Base-by-base conservation (phyloP, 1,140 invertebrate genomes). In the Diuraphis noxia region DNA sequence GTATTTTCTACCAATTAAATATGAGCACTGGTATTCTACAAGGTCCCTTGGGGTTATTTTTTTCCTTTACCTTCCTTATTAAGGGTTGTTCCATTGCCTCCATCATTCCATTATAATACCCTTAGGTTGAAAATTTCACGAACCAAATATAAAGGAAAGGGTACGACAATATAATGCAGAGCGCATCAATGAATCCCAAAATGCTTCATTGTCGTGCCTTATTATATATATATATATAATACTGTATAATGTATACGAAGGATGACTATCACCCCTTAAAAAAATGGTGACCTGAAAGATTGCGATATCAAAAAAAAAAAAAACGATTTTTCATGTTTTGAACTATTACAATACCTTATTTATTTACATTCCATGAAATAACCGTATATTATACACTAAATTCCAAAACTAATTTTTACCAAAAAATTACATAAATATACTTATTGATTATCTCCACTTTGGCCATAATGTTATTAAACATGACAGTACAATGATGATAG, bases 1-100 rank as follows among this genome's bases (percentile, higher is more conserved):
- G 36, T 56, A 40, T 56, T 88, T 88, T 88, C 36, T 30, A 88
- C 25, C 49, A 88, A 88, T 88, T 88, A 88, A 88, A n/a, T 88
- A 63, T 36, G 49, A 88, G 25, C 36, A 63, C 36, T 38, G 25
- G 52, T 86, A 52, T 49, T 52, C 36, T 34, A 23, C 8, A 63
- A n/a, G 13, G 34, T 8, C 13, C 52, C 49, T 63, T n/a, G 36
- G 49, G 52, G 23, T 30, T 56, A 87, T 88, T 63, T 88, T 87
- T 56, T 38, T 9, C 25, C 25, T 88, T 88, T 56, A 30, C 40
- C 23, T 40, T 34, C 52, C 86, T 63, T 88, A 38, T 88, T 88
- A 41, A 63, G 52, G 85, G 49, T 56, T 36, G 46, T 87, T 34
- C 23, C 23, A 52, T 38, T 52, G 38, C 52, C 38, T 85, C 23